Conservation (phyloP, 2,797 vertebrate species). For the Pseudopleuronectes americanus region DNA sequence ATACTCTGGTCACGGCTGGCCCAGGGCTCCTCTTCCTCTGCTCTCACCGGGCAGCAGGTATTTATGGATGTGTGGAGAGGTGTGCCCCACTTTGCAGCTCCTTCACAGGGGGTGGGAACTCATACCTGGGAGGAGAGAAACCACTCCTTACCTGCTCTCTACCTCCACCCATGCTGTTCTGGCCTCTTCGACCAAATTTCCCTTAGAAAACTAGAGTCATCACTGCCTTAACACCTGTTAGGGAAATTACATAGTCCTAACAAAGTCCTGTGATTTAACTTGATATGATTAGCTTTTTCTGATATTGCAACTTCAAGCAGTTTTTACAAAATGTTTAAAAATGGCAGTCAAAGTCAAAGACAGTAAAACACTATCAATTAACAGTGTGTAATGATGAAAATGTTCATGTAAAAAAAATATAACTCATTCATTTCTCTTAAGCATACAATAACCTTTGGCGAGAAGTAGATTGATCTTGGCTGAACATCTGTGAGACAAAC, state of each 20-base stretch:
- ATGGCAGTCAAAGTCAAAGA: too few species aligned
- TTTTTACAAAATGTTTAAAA: not conserved
- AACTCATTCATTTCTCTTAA: too few species aligned
- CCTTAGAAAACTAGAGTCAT: not conserved
- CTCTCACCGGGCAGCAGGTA: conserved; percentile 1
- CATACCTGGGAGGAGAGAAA: conserved; percentile 14
- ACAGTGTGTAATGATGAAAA: too few species aligned
- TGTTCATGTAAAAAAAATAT: too few species aligned
- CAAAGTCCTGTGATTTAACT: not conserved
- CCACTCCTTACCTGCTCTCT: conserved; percentile 30
- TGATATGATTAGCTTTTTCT: not conserved
- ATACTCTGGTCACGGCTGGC: conserved; percentile 19
- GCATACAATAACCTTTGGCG: not conserved
- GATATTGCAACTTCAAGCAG: not conserved
- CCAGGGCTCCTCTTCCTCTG: not conserved
- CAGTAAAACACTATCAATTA: too few species aligned
- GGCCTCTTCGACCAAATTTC: not conserved
- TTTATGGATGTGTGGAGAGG: conserved; percentile 37
- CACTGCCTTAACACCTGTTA: not conserved
- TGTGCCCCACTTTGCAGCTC: conserved; percentile 40
- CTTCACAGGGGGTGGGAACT: conserved; percentile 9
- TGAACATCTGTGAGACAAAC: conserved; percentile 12
- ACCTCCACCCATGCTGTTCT: not conserved
- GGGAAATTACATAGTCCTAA: too few species aligned
- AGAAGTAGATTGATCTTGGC: not conserved